Evolutionary conservation across 1,140 invertebrate genomes (phyloP), one percentile per base, ranked within the genome.

Genomic region (Helicoverpa zea): DNA sequence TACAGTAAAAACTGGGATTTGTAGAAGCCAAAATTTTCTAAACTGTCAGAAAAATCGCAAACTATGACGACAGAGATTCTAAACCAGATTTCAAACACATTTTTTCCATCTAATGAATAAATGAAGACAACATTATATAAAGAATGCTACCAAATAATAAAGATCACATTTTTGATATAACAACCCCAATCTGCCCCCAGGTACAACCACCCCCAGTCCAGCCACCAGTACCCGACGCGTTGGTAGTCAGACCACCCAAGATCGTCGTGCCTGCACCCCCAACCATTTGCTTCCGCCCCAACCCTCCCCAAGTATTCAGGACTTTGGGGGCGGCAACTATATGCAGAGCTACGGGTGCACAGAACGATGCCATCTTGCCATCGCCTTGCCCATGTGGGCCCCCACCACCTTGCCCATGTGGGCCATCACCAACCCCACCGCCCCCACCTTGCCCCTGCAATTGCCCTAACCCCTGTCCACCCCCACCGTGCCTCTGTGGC

Each of bases 211-310:
- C 72, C 16, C 72, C 70, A 73, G 80, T 93, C 0, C 82, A 83
- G 29, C 88, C 87, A 0, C 90, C 91, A 16, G 59, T 30, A 9
- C 90, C 89, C 2, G 83, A 84, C 0, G 43, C 85, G 2, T 73
- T 93, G 2, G 75, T 91, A 5, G 84, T 92, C 2, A 81, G 73
- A 10, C 90, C 90, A 1, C 88, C 90, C 3, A 89, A 80, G 81
- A 90, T 93, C 23, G 30, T 85, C n/a, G 86, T 92, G 0, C 87
- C 89, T 0, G 86, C 87, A 16, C 80, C 90, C 2, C 90, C 91
- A 0, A 89, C 86, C 30, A 85, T 93, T 68, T 85, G 81, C 80
- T 93, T 90, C 87, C 80, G 81, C 30, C 90, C 91, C 0, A 87
- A 88, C 68, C 86, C 89, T 0, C 84, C 89, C n/a, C 70, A 77